phyloP scores from a whole-genome alignment of 1,140 invertebrate species.

The Myzus persicae region DNA sequence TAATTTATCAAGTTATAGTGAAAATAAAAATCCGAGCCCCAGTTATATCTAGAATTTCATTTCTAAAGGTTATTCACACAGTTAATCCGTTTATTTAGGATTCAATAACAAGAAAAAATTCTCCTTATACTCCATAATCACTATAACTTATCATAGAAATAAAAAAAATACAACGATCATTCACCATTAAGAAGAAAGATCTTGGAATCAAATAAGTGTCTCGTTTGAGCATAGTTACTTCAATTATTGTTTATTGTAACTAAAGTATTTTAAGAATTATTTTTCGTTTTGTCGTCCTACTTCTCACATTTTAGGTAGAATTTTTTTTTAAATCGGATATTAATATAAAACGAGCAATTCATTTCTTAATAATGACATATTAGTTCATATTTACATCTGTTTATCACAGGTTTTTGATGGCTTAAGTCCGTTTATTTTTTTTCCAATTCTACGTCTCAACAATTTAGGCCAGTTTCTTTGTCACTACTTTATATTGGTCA shows the following conservation, averaged over 20 bases:
- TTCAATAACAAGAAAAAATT: neutral
- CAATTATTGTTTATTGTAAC: neutral
- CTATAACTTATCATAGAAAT: neutral
- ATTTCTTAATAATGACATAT: neutral
- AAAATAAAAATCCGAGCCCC: neutral
- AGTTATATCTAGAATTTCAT: neutral
- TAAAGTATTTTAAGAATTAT: neutral
- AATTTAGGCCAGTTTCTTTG: constrained; percentile 21
- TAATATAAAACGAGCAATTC: neutral
- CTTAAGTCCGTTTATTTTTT: constrained; percentile 24
- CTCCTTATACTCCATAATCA: neutral
- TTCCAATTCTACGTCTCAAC: neutral
- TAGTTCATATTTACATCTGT: constrained; percentile 13
- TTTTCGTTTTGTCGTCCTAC: neutral
- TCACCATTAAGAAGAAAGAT: neutral
- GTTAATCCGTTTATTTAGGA: neutral
- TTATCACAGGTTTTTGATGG: neutral
- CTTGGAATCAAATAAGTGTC: neutral
- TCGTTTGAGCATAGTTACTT: neutral
- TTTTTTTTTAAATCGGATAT: neutral
- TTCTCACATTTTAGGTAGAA: neutral
- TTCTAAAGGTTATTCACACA: neutral
- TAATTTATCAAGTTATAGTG: no score
- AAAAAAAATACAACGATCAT: neutral
- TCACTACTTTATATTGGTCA: neutral